Conservation (phyloP, 2,113 vertebrate genomes). For the Pithys albifrons region DNA sequence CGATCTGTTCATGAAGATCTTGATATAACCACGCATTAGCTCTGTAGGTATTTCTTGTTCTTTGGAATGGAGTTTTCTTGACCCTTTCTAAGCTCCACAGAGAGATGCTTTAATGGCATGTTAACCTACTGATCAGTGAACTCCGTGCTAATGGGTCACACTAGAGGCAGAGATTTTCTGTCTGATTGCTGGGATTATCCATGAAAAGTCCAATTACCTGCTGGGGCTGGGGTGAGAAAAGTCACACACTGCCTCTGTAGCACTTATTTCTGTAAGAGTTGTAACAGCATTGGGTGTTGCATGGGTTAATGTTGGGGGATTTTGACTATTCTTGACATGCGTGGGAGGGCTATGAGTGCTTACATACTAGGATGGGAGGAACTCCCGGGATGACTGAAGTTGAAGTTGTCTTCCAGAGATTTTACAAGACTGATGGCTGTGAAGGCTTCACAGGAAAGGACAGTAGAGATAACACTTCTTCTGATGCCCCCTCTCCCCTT, state of each 20-base stretch:
- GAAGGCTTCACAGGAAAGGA: not conserved
- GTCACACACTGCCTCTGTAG: not conserved
- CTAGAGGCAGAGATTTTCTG: conserved; percentile 39
- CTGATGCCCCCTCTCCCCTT: not conserved
- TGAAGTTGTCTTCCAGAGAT: not conserved
- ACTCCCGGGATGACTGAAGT: not conserved
- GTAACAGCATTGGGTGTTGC: not conserved
- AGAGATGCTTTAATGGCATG: conserved; percentile 13
- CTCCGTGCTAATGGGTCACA: conserved; percentile 44
- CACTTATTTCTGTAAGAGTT: not conserved
- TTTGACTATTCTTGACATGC: not conserved
- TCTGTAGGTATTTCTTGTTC: conserved; percentile 21
- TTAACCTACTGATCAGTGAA: conserved; percentile 54
- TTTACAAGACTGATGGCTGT: not conserved
- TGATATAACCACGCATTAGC: not conserved
- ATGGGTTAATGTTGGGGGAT: not conserved
- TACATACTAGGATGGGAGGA: not conserved
- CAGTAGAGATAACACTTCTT: not conserved
- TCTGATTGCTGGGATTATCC: conserved; percentile 58
- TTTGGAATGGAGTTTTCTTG: conserved; percentile 36
- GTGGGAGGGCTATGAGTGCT: not conserved
- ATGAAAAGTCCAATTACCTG: conserved; percentile 49
- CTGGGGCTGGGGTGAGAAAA: conserved; percentile 40
- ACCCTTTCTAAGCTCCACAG: conserved; percentile 26
- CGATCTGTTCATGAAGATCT: not conserved